Evolutionary conservation across 1,140 invertebrate genomes (phyloP), one percentile per base, ranked within the genome.

Genomic region (Pantala flavescens): DNA sequence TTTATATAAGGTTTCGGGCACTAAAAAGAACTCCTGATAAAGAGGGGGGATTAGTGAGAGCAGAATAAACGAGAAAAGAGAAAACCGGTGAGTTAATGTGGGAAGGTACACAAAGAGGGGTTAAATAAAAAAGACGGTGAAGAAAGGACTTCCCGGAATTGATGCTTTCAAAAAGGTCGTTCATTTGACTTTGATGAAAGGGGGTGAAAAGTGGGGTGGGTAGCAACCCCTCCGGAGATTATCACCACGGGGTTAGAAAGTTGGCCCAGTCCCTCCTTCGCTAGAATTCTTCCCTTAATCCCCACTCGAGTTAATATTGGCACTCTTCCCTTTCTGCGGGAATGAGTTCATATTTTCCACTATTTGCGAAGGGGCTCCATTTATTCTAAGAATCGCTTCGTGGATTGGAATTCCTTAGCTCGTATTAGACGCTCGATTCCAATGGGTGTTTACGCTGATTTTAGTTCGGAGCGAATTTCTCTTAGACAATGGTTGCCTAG

Each of bases 91-190:
- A 21, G 49, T 19, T 16, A 63, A 21, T 19, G 49, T 36, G 28
- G 9, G 28, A 36, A 36, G 28, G 28, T 36, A 36, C 9, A 36
- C 28, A 63, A 21, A 63, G 49, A 63, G 49, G n/a, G 49, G n/a
- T 21, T 21, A 21, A 63, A 21, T 7, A 63, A 63, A 63, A 5
- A 21, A 63, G 49, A 14, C 2, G 12, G 49, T 12, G 49, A 12
- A 63, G 49, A 63, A 21, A 63, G 49, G 49, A 63, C 49, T 63
- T 63, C 49, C 12, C n/a, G 49, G 49, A 63, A 63, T 63, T 63
- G 49, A 63, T 63, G 49, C 49, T 63, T 63, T 63, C 49, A 63
- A 63, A 63, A 63, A 63, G 49, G 49, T 21, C 49, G 49, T 63
- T 63, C 49, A 63, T 63, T 63, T 63, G 49, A 63, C 49, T 63